Conservation (phyloP, 2,888 invertebrate genomes). For the Rhingia campestris region DNA sequence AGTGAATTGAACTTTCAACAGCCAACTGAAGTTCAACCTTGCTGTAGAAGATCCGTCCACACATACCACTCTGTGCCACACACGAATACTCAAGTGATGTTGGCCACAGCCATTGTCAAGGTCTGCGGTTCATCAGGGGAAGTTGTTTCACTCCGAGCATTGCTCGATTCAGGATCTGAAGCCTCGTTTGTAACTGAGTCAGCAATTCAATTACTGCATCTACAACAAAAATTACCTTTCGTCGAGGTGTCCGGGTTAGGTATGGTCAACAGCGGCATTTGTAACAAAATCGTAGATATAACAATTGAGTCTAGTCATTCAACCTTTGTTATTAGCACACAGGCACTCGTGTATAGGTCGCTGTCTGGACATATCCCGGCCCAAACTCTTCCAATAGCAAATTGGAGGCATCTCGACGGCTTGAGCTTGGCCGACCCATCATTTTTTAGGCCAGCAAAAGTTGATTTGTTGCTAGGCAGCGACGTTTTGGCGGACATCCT, state of each 20-base stretch:
- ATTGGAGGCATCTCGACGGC: constrained; percentile 14
- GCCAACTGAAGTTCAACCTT: neutral
- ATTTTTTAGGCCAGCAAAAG: constrained; percentile 4
- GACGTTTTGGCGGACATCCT: constrained; percentile 8
- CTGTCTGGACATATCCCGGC: constrained; percentile 29
- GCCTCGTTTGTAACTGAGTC: too few relatives aligned
- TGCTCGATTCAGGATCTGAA: too few relatives aligned
- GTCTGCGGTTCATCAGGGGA: too few relatives aligned
- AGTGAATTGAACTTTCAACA: neutral
- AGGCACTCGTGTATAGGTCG: constrained; percentile 16
- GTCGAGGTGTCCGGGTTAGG: constrained; percentile 30
- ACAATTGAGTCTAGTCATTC: neutral
- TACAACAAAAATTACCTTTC: neutral
- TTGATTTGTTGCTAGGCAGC: constrained; percentile 5
- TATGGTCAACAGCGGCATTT: constrained; percentile 18
- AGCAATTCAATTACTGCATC: too few relatives aligned
- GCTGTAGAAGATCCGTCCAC: neutral
- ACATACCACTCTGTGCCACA: constrained; percentile 7
- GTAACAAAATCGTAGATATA: constrained; percentile 11
- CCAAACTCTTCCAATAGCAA: too few relatives aligned
- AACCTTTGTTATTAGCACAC: neutral
- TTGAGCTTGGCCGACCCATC: constrained; percentile 18
- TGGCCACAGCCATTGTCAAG: neutral
- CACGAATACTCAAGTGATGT: neutral
- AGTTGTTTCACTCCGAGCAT: too few relatives aligned